Conservation (phyloP, 2,113 vertebrate genomes). For the Eira barbara region DNA sequence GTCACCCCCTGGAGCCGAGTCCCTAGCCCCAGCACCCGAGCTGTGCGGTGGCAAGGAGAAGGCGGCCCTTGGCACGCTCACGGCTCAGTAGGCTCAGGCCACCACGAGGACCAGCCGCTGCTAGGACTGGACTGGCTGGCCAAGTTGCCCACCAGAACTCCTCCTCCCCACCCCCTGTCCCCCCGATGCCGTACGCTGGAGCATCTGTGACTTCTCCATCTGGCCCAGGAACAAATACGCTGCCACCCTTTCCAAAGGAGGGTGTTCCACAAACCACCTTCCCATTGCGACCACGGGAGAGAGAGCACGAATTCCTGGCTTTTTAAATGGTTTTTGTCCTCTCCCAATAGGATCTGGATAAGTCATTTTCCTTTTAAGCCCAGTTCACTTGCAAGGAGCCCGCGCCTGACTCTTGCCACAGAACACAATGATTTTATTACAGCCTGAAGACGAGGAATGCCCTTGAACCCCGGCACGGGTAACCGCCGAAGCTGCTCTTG, state of each 20-base stretch:
- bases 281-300: accelerated
- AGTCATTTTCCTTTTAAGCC: not conserved
- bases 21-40: accelerated
- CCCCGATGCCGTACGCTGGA: accelerated
- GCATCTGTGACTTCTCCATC: not conserved
- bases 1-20: accelerated
- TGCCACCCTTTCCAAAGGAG: not conserved
- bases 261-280: accelerated
- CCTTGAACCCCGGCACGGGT: not conserved
- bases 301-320: not conserved
- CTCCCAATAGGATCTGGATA: not conserved
- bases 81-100: accelerated
- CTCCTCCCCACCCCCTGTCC: accelerated
- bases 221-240: not conserved
- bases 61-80: accelerated
- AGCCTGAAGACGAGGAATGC: not conserved
- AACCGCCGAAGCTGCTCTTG: not conserved
- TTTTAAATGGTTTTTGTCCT: not conserved
- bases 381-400: not conserved
- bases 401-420: not conserved
- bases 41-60: accelerated
- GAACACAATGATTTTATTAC: not conserved
- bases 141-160: too few relatives aligned
- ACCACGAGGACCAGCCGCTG: accelerated
- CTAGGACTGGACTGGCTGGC: accelerated